Percentiles rank a stretch among this genome's conserved stretches.
Conservation (phyloP, 2,797 vertebrate genomes). For the Cyprinella venusta region DNA sequence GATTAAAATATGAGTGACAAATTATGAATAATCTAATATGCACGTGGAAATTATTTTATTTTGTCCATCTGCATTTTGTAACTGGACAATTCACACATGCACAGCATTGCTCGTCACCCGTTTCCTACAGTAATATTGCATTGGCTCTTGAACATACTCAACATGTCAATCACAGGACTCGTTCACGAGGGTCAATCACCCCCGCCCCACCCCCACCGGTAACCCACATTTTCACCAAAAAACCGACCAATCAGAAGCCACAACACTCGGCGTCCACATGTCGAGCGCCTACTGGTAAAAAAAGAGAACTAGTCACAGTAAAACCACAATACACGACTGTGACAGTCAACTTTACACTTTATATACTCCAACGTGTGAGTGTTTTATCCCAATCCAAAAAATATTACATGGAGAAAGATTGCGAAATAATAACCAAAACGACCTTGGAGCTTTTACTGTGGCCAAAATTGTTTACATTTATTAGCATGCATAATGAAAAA, state of each 20-base stretch:
- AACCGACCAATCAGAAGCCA: conserved; percentile 40
- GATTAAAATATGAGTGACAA: not conserved
- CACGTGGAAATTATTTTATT: not conserved
- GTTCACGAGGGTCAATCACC: conserved; percentile 19
- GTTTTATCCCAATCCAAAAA: conserved; percentile 51
- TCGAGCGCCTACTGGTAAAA: conserved; percentile 59
- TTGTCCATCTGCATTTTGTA: not conserved
- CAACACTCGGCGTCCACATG: conserved; percentile 58
- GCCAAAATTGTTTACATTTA: conserved; percentile 17
- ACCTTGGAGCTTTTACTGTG: conserved; percentile 66
- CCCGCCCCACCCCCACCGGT: conserved; percentile 48
- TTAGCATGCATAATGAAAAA: not conserved
- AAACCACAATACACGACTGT: conserved; percentile 53
- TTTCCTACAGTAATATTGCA: not conserved
- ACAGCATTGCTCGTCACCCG: not conserved
- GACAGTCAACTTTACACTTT: conserved; percentile 27
- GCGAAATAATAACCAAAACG: conserved; percentile 53
- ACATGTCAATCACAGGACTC: conserved; percentile 25
- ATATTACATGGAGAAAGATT: conserved; percentile 54
- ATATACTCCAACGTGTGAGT: conserved; percentile 16
- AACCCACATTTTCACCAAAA: conserved; percentile 25
- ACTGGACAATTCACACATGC: not conserved
- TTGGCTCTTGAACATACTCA: not conserved
- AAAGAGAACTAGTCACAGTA: conserved; percentile 19
- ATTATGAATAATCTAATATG: not conserved